A percentile compares a stretch with the other conserved stretches of the same genome.
These are phyloP conservation scores for Seriola dumerili DNA, from an alignment of 2,113 vertebrate genomes.

Conservation along the genomic window DNA sequence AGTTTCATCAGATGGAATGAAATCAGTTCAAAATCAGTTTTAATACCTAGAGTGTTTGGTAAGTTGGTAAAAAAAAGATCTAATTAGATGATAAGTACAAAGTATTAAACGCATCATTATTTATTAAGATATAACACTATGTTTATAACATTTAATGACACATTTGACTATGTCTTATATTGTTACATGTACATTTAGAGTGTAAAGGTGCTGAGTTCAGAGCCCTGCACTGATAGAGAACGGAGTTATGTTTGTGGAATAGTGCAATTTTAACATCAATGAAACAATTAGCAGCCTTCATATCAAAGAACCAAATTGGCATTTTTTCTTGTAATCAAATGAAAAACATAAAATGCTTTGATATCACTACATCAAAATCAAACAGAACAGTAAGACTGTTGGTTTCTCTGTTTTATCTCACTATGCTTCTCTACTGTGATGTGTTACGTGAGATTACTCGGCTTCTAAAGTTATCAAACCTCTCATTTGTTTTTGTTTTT, in stretches of 20 bases:
- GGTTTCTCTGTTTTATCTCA: constrained; percentile 33
- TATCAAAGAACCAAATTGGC: constrained; percentile 30
- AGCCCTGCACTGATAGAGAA: not conserved
- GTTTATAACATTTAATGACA: not conserved
- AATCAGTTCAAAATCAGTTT: constrained; percentile 31
- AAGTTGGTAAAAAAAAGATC: not conserved
- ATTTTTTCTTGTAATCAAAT: not conserved
- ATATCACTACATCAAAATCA: not conserved
- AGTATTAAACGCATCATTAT: not conserved
- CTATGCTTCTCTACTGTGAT: constrained; percentile 7
- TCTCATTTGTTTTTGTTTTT: constrained; percentile 31
- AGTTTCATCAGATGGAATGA: constrained; percentile 52
- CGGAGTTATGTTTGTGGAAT: not conserved
- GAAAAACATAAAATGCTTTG: not conserved
- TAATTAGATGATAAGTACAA: constrained; percentile 19
- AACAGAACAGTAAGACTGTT: constrained; percentile 3
- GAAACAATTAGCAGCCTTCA: not conserved
- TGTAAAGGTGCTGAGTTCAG: not conserved
- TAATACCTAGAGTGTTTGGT: constrained; percentile 2
- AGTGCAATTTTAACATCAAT: not conserved
- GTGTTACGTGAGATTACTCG: constrained; percentile 40
- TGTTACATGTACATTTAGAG: not conserved
- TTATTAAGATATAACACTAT: not conserved
- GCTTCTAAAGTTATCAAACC: constrained; percentile 37
- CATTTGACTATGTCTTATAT: constrained; percentile 1